These are phyloP conservation scores for Anniella stebbinsi DNA, from an alignment of 2,797 vertebrate species.

Conservation along the genomic window DNA sequence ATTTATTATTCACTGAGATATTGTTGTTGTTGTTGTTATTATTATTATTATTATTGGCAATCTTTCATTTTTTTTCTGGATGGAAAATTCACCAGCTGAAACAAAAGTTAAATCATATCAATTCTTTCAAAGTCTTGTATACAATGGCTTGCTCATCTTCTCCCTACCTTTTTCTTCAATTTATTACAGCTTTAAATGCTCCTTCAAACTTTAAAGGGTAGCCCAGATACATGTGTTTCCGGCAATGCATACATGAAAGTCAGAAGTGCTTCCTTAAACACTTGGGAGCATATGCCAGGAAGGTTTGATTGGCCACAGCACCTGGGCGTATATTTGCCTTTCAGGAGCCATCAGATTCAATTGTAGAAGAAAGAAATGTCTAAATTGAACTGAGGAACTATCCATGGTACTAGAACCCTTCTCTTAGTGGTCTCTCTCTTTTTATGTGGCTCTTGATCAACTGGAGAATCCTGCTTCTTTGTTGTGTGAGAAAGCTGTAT, in stretches of 20 bases:
- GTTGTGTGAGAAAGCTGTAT: neutral
- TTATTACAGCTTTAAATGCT: neutral
- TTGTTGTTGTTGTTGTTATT: neutral
- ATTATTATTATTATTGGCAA: neutral
- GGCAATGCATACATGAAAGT: neutral
- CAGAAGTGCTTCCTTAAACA: neutral
- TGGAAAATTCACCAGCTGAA: conserved; percentile 16
- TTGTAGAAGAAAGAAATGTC: neutral
- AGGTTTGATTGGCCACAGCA: neutral
- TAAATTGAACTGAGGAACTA: neutral
- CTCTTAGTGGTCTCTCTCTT: neutral
- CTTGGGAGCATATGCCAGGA: neutral
- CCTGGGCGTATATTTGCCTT: neutral
- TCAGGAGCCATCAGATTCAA: neutral
- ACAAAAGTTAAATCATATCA: conserved; percentile 30
- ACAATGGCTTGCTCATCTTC: neutral
- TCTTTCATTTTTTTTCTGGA: neutral
- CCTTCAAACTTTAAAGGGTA: neutral
- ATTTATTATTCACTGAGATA: conserved; percentile 25
- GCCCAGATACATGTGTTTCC: neutral
- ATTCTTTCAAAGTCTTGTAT: neutral
- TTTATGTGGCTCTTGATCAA: neutral
- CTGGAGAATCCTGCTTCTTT: neutral
- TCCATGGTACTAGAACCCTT: neutral
- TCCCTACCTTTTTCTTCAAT: neutral